These are phyloP conservation scores for Epinephelus fuscoguttatus DNA, from an alignment of 2,113 vertebrate genomes.

Conservation along the genomic window DNA sequence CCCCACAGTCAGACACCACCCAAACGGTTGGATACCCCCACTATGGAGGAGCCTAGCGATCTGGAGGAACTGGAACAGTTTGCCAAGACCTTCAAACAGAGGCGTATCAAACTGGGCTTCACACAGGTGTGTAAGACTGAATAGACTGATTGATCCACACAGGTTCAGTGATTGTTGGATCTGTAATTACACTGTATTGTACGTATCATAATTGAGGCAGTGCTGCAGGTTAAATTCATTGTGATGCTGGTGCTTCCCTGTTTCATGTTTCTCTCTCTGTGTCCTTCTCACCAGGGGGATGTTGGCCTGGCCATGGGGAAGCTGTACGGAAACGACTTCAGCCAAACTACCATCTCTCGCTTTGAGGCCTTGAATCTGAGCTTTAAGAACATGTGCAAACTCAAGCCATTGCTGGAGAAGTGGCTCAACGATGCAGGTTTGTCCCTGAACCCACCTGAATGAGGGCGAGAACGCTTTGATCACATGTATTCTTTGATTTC, in stretches of 20 bases:
- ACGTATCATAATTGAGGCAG: background rate
- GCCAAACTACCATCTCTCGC: constrained; percentile 99
- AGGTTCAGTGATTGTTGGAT: constrained; percentile 6
- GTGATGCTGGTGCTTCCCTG: background rate
- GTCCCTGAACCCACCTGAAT: constrained; percentile 68
- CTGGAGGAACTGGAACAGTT: constrained; percentile 99
- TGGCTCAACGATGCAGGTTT: constrained; percentile 99
- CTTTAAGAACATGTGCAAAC: constrained; percentile 99
- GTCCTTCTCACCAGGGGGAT: constrained; percentile 88
- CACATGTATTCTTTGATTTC: background rate
- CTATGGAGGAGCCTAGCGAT: constrained; percentile 98
- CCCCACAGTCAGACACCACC: constrained; percentile 97
- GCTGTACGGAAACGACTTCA: constrained; percentile 99
- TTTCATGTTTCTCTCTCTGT: constrained; percentile 1
- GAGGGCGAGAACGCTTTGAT: background rate
- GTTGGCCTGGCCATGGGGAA: constrained; percentile 99
- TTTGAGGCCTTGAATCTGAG: constrained; percentile 99
- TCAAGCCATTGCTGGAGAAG: constrained; percentile 99
- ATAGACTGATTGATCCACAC: background rate
- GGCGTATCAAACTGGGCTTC: constrained; percentile 99
- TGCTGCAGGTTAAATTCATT: background rate
- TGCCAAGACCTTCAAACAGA: constrained; percentile 99
- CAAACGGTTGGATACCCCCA: constrained; percentile 97
- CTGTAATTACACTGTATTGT: background rate
- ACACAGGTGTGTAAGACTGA: constrained; percentile 90